A percentile compares a stretch with the other conserved stretches of the same genome.
Evolutionary conservation across 2,888 invertebrate species (phyloP).

Genomic region (Masnerella sp.): DNA sequence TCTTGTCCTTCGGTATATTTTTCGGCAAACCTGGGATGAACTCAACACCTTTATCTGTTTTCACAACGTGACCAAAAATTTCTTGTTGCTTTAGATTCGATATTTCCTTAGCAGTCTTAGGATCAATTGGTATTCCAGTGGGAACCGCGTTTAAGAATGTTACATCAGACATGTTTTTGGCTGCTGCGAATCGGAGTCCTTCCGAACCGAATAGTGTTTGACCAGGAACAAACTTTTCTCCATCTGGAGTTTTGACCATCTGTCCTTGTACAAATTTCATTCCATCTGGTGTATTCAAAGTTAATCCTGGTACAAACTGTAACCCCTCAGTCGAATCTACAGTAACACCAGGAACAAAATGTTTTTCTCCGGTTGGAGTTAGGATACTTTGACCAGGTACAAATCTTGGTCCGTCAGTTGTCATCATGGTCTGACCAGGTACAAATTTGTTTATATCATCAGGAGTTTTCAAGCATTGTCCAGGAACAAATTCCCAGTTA

Average conservation of each 20-base stretch:
- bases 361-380: slow-evolving; percentile 79
- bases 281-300: slow-evolving; percentile 82
- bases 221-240: slow-evolving; percentile 83
- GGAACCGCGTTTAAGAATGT: slow-evolving; percentile 80
- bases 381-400: slow-evolving; percentile 82
- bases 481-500: slow-evolving; percentile 83
- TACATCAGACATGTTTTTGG: slow-evolving; percentile 81
- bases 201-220: slow-evolving; percentile 78
- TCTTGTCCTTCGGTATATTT: slow-evolving; percentile 79
- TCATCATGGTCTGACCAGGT: slow-evolving; percentile 82
- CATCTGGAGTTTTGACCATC: slow-evolving; percentile 80
- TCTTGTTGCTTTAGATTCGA: slow-evolving; percentile 75
- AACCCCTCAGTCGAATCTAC: slow-evolving; percentile 77
- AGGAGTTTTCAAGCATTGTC: slow-evolving; percentile 81
- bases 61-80: slow-evolving; percentile 84
- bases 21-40: slow-evolving; percentile 81
- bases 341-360: slow-evolving; percentile 82
- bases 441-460: slow-evolving; percentile 80
- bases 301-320: slow-evolving; percentile 82
- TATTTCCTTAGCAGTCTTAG: slow-evolving; percentile 79
- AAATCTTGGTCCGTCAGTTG: slow-evolving; percentile 82
- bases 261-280: slow-evolving; percentile 84
- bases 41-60: slow-evolving; percentile 82
- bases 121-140: slow-evolving; percentile 80
- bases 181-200: slow-evolving; percentile 81